phyloP scores from a whole-genome alignment of 2,888 invertebrate species.

The Penaeus monodon region DNA sequence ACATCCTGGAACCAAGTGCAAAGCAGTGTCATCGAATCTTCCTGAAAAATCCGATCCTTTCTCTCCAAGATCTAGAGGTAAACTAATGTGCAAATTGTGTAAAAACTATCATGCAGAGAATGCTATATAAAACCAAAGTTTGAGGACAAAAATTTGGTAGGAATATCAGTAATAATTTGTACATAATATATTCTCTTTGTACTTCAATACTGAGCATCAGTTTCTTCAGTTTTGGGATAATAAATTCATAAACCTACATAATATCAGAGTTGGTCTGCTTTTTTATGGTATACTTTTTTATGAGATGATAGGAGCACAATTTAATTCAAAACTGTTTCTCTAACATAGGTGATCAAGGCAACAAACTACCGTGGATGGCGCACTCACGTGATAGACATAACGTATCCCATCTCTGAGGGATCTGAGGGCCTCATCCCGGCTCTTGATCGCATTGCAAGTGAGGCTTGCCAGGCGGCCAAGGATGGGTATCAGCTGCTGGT shows the following conservation, averaged over 20 bases:
- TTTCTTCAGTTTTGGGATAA: no score
- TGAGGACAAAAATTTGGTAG: no score
- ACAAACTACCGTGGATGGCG: slow-evolving; percentile 54
- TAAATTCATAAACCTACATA: no score
- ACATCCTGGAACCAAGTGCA: slow-evolving; percentile 90
- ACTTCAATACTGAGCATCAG: no score
- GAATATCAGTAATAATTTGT: no score
- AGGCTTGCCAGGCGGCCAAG: slow-evolving; percentile 84
- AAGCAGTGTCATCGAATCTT: slow-evolving; percentile 91
- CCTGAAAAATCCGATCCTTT: slow-evolving; percentile 93
- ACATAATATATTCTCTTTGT: no score
- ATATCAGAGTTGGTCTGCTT: no score
- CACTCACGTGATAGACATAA: slow-evolving; percentile 87
- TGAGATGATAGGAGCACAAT: neutral
- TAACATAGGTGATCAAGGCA: slow-evolving; percentile 58
- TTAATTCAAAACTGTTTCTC: neutral
- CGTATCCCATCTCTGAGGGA: slow-evolving; percentile 84
- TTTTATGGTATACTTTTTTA: no score
- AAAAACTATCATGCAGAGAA: neutral
- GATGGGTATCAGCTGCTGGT: slow-evolving; percentile 87
- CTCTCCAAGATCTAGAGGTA: slow-evolving; percentile 89
- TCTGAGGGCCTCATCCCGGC: slow-evolving; percentile 82
- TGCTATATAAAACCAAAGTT: neutral
- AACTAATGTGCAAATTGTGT: neutral
- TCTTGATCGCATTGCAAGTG: slow-evolving; percentile 83